A percentile compares a stretch with the other conserved stretches of the same genome.
Evolutionary conservation across 1,140 invertebrate genomes (phyloP).

Genomic region (Solenopsis invicta): DNA sequence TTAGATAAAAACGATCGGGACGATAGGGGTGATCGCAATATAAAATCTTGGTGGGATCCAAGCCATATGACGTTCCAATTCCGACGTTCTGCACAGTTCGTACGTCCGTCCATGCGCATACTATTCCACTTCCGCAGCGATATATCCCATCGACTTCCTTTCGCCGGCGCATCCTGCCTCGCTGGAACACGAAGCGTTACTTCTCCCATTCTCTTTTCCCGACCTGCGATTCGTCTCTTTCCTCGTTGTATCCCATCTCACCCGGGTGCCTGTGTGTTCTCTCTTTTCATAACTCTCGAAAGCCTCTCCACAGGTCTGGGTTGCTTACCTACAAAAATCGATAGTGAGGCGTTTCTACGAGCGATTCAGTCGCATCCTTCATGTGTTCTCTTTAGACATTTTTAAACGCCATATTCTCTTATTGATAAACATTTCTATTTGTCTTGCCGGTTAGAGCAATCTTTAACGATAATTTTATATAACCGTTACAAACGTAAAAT

Average conservation of each 20-base stretch:
- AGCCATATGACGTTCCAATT: conserved; percentile 74
- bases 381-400: neutral
- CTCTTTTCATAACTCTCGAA: conserved; percentile 49
- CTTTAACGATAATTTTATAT: neutral
- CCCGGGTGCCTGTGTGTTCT: neutral
- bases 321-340: conserved; percentile 27
- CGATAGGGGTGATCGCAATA: conserved; percentile 77
- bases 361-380: neutral
- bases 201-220: conserved; percentile 24
- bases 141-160: conserved; percentile 77
- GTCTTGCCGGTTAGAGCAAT: neutral
- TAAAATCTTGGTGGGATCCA: conserved; percentile 79
- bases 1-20: conserved; percentile 78
- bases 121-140: conserved; percentile 69
- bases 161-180: conserved; percentile 50
- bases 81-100: conserved; percentile 67
- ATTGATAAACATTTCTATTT: neutral
- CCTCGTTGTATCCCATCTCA: conserved; percentile 31
- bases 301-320: neutral
- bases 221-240: conserved; percentile 36
- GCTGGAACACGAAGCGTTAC: conserved; percentile 67
- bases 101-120: conserved; percentile 71
- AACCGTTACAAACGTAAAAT: neutral
- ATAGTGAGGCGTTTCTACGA: conserved; percentile 22
- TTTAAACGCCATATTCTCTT: neutral